A percentile compares a stretch with the other conserved stretches of the same genome.
phyloP scores from a whole-genome alignment of 2,113 vertebrate genomes.

The Stigmatopora nigra region DNA sequence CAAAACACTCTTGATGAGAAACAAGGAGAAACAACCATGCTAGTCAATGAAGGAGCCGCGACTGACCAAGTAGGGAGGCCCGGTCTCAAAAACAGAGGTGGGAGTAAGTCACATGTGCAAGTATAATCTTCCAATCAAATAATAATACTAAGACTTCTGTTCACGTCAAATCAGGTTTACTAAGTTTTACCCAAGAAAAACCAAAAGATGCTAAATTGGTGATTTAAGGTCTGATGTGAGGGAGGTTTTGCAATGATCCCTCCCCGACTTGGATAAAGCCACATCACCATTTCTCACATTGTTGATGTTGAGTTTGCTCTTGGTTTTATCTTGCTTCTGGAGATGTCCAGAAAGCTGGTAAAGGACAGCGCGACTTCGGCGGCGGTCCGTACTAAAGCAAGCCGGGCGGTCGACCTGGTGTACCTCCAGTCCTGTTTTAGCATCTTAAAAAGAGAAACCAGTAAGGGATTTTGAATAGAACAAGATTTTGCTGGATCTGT shows the following conservation, averaged over 20 bases:
- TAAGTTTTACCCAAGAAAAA: not conserved
- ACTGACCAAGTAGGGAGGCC: too few relatives aligned
- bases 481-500: not conserved
- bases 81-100: too few relatives aligned
- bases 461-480: not conserved
- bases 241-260: too few relatives aligned
- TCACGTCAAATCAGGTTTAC: not conserved
- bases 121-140: too few relatives aligned
- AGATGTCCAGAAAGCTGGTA: conserved; percentile 79
- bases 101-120: too few relatives aligned
- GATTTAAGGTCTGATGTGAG: too few relatives aligned
- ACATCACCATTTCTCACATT: conserved; percentile 55
- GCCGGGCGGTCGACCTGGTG: conserved; percentile 64
- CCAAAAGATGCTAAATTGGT: too few relatives aligned
- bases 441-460: conserved; percentile 46
- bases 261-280: not conserved
- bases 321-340: conserved; percentile 76
- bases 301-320: conserved; percentile 77
- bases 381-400: conserved; percentile 67
- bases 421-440: conserved; percentile 66
- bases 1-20: conserved; percentile 56
- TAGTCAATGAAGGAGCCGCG: not conserved
- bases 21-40: not conserved
- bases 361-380: conserved; percentile 74
- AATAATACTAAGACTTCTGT: not conserved